phyloP scores from a whole-genome alignment of 2,113 vertebrate species.

The Cavia porcellus region DNA sequence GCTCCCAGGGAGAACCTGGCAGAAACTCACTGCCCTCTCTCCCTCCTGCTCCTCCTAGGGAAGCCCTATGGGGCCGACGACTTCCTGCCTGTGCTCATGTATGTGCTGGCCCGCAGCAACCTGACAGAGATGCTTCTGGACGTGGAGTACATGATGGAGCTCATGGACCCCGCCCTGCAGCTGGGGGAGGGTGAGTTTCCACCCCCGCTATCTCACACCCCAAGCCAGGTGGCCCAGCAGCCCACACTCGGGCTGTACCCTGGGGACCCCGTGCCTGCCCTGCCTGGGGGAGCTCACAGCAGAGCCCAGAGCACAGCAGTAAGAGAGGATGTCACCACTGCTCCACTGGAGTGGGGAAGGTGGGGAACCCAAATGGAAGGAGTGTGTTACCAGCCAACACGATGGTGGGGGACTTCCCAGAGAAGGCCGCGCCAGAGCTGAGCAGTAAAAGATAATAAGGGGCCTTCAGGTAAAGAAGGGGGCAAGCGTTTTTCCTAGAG shows the following conservation, averaged over 20 bases:
- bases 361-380: not conserved
- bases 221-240: not conserved
- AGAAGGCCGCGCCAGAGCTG: not conserved
- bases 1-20: accelerated
- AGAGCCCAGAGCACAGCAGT: not conserved
- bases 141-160: conserved; percentile 99
- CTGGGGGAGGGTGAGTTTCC: conserved; percentile 94
- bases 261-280: not conserved
- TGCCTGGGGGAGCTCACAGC: not conserved
- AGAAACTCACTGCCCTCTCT: not conserved
- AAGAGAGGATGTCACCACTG: not conserved
- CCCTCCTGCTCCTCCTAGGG: conserved; percentile 86
- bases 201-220: accelerated
- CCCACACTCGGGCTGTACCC: not conserved
- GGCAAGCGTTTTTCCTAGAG: not conserved
- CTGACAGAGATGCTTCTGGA: conserved; percentile 92
- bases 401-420: conserved; percentile 1
- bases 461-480: not conserved
- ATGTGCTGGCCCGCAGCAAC: conserved; percentile 95
- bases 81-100: conserved; percentile 99
- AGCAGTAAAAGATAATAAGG: not conserved
- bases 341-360: not conserved
- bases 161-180: conserved; percentile 97
- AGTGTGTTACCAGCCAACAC: not conserved
- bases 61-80: conserved; percentile 96